These are phyloP conservation scores for Serripes groenlandicus DNA, from an alignment of 2,888 invertebrate genomes.

Conservation along the genomic window DNA sequence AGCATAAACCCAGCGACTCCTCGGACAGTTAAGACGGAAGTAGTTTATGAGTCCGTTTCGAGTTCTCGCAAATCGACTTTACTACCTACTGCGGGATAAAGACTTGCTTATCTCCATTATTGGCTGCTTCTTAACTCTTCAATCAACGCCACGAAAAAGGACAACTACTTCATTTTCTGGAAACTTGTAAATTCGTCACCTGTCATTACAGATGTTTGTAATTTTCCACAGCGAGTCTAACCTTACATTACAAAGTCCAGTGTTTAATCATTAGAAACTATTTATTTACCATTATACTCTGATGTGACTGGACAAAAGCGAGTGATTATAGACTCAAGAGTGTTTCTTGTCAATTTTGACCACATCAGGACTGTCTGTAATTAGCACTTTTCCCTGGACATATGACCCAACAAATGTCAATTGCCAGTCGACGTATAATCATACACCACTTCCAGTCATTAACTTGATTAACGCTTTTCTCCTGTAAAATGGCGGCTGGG, in stretches of 20 bases:
- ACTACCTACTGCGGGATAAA: too few species aligned
- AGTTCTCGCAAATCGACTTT: too few species aligned
- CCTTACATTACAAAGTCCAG: slow-evolving; percentile 6
- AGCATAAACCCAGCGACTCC: too few species aligned
- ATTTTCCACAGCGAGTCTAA: background rate
- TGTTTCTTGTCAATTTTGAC: slow-evolving; percentile 11
- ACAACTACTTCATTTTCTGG: too few species aligned
- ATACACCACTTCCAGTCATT: background rate
- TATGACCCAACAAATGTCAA: slow-evolving; percentile 17
- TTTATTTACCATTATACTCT: slow-evolving; percentile 15
- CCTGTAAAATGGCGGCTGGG: background rate
- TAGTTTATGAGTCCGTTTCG: too few species aligned
- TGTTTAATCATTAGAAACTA: slow-evolving; percentile 7
- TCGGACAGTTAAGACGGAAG: too few species aligned
- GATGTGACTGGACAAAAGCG: slow-evolving; percentile 7
- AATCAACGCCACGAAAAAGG: too few species aligned
- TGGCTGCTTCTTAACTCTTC: too few species aligned
- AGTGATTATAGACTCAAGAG: slow-evolving; percentile 9
- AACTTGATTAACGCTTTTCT: background rate
- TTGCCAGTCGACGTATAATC: background rate
- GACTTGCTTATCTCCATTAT: too few species aligned
- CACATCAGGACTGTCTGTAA: slow-evolving; percentile 11
- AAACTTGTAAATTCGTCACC: background rate
- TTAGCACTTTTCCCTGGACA: slow-evolving; percentile 17
- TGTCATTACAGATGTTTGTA: background rate